These are phyloP conservation scores for Halocynthia roretzi DNA, from an alignment of 23 tunicate genomes.

Conservation along the genomic window DNA sequence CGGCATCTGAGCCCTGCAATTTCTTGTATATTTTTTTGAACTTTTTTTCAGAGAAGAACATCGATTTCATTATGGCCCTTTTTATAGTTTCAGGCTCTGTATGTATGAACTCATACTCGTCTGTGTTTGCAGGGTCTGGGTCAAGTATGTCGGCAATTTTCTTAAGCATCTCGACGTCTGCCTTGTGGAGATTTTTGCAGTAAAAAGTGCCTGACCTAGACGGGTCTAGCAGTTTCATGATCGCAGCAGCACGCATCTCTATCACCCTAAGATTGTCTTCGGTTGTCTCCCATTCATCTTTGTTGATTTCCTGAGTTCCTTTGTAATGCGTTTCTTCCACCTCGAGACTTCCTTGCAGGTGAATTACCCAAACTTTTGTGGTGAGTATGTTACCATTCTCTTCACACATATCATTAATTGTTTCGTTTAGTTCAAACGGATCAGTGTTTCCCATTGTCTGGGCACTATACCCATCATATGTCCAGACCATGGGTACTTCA, in stretches of 20 bases:
- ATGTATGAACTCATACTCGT: constrained; percentile 28
- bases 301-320: constrained; percentile 21
- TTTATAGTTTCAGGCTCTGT: constrained; percentile 5
- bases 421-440: constrained; percentile 43
- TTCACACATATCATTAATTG: not conserved
- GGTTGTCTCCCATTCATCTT: not conserved
- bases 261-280: constrained; percentile 14
- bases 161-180: constrained; percentile 15
- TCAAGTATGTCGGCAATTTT: constrained; percentile 17
- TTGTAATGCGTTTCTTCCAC: constrained; percentile 18
- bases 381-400: constrained; percentile 2
- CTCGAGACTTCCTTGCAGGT: not conserved
- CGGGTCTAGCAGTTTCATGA: constrained; percentile 10
- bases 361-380: constrained; percentile 1
- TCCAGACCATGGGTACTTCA: constrained; percentile 38
- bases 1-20: constrained; percentile 12
- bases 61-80: not conserved
- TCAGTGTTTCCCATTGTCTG: constrained; percentile 49
- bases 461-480: constrained; percentile 28
- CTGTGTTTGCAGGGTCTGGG: constrained; percentile 36
- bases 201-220: not conserved
- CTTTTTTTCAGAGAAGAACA: not conserved
- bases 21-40: constrained; percentile 6
- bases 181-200: not conserved
- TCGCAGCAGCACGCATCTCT: constrained; percentile 4